phyloP scores from a whole-genome alignment of 2,888 invertebrate species.

The Protodeltote pygarga region DNA sequence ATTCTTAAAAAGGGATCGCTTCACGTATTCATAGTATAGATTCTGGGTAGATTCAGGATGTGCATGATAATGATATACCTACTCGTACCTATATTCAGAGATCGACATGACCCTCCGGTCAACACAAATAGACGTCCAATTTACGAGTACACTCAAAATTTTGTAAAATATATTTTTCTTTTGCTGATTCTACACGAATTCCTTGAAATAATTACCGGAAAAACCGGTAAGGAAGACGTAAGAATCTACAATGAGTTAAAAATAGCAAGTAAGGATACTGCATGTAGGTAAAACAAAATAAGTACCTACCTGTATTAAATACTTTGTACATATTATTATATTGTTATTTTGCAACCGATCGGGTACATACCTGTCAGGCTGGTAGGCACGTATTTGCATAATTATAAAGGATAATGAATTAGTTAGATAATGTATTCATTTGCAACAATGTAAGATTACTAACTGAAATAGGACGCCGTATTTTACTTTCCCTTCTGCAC shows the following conservation, averaged over 20 bases:
- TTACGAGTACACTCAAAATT: too few relatives aligned
- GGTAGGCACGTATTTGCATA: conserved; percentile 48
- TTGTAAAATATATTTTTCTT: too few relatives aligned
- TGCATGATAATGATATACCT: too few relatives aligned
- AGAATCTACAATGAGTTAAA: not conserved
- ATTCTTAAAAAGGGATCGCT: too few relatives aligned
- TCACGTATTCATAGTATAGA: too few relatives aligned
- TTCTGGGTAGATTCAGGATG: too few relatives aligned
- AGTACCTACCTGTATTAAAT: conserved; percentile 5
- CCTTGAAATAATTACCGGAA: not conserved
- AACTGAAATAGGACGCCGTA: conserved; percentile 30
- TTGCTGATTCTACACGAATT: too few relatives aligned
- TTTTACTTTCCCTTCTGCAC: conserved; percentile 14
- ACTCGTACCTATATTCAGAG: too few relatives aligned
- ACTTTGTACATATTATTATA: conserved; percentile 19
- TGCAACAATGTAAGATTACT: conserved; percentile 36
- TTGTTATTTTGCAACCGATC: conserved; percentile 41
- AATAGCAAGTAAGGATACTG: too few relatives aligned
- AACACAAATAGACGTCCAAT: too few relatives aligned
- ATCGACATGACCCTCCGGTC: too few relatives aligned
- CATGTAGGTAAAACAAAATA: conserved; percentile 24
- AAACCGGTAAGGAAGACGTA: not conserved
- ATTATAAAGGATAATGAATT: conserved; percentile 48
- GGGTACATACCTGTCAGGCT: conserved; percentile 30
- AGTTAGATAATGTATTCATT: conserved; percentile 47